Base-by-base conservation (phyloP, 2,113 vertebrate genomes). In the Cinclus cinclus region DNA sequence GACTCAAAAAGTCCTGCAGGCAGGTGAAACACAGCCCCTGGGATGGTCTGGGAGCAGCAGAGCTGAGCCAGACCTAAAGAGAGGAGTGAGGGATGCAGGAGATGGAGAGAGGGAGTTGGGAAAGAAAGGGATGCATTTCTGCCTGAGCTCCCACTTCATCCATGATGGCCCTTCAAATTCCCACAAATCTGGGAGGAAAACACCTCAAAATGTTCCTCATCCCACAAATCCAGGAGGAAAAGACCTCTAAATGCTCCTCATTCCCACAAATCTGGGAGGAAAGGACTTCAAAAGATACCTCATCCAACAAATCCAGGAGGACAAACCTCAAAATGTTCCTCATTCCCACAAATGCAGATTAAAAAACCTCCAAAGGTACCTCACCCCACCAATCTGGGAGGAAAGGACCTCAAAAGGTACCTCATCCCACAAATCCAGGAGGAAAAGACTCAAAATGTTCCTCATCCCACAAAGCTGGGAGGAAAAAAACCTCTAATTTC, bases 171-270 rank as follows among this genome's bases (percentile, higher is more conserved):
- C 44, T 80, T 31, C 12, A 12, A 59, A 62, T 42, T 30, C 65
- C 69, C 21, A 17, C 20, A 39, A 56, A 67, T 41, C 27, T 11
- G 11, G 39, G 25, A 39, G 25, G 22, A 50, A 41, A 59, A 9
- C n/a, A n/a, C 8, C n/a, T 49, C 73, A 19, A 60, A 49, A 39
- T 20, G 6, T 8, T 6, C 53, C 11, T 60, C 7, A 35, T n/a
- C 13, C 30, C 9, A 30, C 8, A 76, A 60, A 37, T 24, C 8
- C 1, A 1, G 1, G 17, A 20, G 27, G 12, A 44, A 56, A 5
- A 21, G 3, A 42, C 9, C 28, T 62, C 35, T 25, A 25, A 50
- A 50, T 8, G 9, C 3, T 1, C n/a, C 10, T 50, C 1, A 27
- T 42, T 42, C 18, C 33, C 71, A 58, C 5, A 56, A 56, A 55